Conservation (phyloP, 2,113 vertebrate species). For the Phoenicopterus ruber region DNA sequence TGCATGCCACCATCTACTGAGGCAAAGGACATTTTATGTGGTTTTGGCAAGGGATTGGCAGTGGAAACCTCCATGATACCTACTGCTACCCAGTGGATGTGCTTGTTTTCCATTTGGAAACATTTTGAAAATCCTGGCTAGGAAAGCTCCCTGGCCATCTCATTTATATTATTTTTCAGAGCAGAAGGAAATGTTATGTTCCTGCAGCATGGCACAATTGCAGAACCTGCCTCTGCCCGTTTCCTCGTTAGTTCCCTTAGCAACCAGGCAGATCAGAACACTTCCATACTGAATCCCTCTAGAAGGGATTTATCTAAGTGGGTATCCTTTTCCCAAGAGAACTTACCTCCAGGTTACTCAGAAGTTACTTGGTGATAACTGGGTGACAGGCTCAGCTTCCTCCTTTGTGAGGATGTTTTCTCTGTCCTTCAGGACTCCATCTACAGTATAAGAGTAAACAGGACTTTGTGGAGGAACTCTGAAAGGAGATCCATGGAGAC, state of each 20-base stretch:
- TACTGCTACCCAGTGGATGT: conserved; percentile 26
- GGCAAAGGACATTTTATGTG: conserved; percentile 15
- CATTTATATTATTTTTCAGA: conserved; percentile 32
- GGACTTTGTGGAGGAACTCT: neutral
- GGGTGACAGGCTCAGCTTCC: neutral
- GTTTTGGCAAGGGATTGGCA: neutral
- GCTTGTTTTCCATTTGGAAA: conserved; percentile 48
- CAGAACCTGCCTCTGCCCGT: neutral
- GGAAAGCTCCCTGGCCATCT: conserved; percentile 16
- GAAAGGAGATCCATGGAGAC: neutral
- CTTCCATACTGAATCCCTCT: neutral
- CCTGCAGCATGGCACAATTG: neutral
- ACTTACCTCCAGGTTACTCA: neutral
- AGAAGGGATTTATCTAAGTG: neutral
- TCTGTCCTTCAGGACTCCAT: neutral
- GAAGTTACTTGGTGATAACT: neutral
- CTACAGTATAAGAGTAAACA: neutral
- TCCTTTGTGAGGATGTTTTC: neutral
- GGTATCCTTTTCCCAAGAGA: neutral
- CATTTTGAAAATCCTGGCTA: conserved; percentile 35
- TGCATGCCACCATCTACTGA: neutral
- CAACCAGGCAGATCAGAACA: neutral
- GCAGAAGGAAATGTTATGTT: conserved; percentile 26
- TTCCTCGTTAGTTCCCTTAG: conserved; percentile 16
- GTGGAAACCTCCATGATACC: conserved; percentile 24